Evolutionary conservation across 2,888 invertebrate genomes (phyloP), one percentile per base, ranked within the genome.

Genomic region (Alcis repandata): DNA sequence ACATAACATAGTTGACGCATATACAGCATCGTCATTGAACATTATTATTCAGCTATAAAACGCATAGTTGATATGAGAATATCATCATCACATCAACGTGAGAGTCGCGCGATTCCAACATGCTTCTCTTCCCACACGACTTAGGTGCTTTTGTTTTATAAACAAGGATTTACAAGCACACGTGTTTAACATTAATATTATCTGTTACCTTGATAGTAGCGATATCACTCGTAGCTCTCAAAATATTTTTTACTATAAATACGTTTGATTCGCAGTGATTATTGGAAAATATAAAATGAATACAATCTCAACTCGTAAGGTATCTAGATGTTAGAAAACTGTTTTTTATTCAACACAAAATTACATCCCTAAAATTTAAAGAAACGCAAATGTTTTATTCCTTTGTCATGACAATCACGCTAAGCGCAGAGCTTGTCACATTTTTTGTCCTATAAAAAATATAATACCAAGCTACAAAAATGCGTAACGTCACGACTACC

Each of bases 401-500:
- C 46, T 48, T 48, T 27, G 9, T 48, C 46, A 2, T 15, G 27
- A 48, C 15, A 48, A 51, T 40, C 52, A 52, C 15, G 22, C 41
- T 27, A 43, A 51, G 40, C 27, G 20, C 20, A 38, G n/a, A n/a
- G 27, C 17, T 51, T 51, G 32, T 51, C 32, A 51, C 10, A 41
- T 32, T 59, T 40, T 59, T 32, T 41, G 20, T 11, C 41, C 4
- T 52, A n/a, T 38, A 58, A 58, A 53, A 53, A 4, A 41, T 38
- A 32, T 19, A 46, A 43, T 17, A 32, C n/a, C 20, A 69, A 64
- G 71, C 71, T 71, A 53, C 72, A 66, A 71, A 74, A 79, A 76
- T 73, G 73, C 62, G 66, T 88, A 85, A 86, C 86, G 87, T 87
- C 85, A 88, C n/a, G 20, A 46, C 56, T 56, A 78, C 68, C 72